Evolutionary conservation across 2,888 invertebrate species (phyloP).

Genomic region (Platerodrilus igneus): DNA sequence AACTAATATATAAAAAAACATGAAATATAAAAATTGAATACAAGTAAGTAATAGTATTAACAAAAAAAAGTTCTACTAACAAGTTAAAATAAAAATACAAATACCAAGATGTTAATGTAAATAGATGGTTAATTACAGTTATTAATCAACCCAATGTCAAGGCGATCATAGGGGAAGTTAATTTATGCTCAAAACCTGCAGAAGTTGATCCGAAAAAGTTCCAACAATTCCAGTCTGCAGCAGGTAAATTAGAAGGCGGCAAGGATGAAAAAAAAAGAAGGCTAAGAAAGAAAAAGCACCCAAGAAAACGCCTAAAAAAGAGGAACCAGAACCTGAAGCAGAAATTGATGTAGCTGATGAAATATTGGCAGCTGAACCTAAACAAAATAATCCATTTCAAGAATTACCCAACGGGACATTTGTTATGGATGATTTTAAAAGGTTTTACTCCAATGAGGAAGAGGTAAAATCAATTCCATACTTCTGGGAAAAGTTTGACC

Average conservation of each 20-base stretch:
- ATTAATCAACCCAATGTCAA: slow-evolving; percentile 81
- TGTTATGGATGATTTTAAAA: slow-evolving; percentile 95
- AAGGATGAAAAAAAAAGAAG: too few species aligned
- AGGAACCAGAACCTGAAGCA: slow-evolving; percentile 52
- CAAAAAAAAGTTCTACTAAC: too few species aligned
- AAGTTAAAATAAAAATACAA: too few species aligned
- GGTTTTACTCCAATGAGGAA: slow-evolving; percentile 94
- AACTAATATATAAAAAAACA: too few species aligned
- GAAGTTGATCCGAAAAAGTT: slow-evolving; percentile 76
- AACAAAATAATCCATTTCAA: slow-evolving; percentile 89
- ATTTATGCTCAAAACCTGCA: slow-evolving; percentile 73
- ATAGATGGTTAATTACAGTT: slow-evolving; percentile 92
- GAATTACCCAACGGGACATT: slow-evolving; percentile 88
- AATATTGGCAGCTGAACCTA: slow-evolving; percentile 69
- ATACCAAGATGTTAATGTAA: slow-evolving; percentile 72
- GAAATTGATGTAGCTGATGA: slow-evolving; percentile 66
- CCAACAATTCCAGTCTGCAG: slow-evolving; percentile 54
- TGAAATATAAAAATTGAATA: too few species aligned
- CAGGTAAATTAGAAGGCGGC: slow-evolving; percentile 35
- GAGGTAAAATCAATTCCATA: slow-evolving; percentile 90
- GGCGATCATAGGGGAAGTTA: slow-evolving; percentile 63
- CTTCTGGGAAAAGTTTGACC: slow-evolving; percentile 98
- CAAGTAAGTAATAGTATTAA: too few species aligned
- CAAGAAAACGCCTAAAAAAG: slow-evolving; percentile 45
- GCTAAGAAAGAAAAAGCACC: slow-evolving; percentile 48